Evolutionary conservation across 2,113 vertebrate species (phyloP), one percentile per base, ranked within the genome.

Genomic region (Carettochelys insculpta): DNA sequence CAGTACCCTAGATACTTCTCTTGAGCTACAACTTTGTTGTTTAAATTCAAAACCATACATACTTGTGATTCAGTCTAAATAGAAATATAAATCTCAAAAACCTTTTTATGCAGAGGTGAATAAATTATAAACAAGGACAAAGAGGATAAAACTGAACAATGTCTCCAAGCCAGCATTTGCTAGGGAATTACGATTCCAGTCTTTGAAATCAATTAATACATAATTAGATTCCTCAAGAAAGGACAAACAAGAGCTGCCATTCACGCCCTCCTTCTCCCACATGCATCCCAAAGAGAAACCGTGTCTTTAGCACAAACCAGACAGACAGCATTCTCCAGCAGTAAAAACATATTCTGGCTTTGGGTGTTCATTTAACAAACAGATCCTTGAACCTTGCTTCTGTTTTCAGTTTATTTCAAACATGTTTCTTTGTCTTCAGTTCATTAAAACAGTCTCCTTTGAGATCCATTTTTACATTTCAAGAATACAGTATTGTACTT

Each of bases 341-440:
- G 96, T 96, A 97, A 97, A 97, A 97, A 97, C 97, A 97, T 97
- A 97, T 97, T 97, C 96, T 97, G 96, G 97, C 97, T 97, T 97
- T 94, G 96, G 97, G 96, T 97, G 97, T 97, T 97, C 97, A 97
- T 97, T 97, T 97, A 96, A 97, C 97, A 97, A 96, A 96, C 96
- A 97, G 97, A 96, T 96, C 97, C 96, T 97, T 96, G 97, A 97
- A 97, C 97, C 97, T 96, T 96, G 97, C 97, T 96, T 97, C 97
- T 97, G 96, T 96, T 96, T 96, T 96, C 95, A 96, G 95, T 96
- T 96, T 97, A 96, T 96, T 97, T 96, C 95, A 54, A 89, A 94
- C 94, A 94, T 94, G 96, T 96, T 96, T 94, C 96, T 97, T 97
- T 97, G 96, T 96, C 90, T 82, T 94, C 96, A 96, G 92, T 97